These are phyloP conservation scores for Drosophila subsilvestris DNA, from an alignment of 2,888 invertebrate species.

Conservation along the genomic window DNA sequence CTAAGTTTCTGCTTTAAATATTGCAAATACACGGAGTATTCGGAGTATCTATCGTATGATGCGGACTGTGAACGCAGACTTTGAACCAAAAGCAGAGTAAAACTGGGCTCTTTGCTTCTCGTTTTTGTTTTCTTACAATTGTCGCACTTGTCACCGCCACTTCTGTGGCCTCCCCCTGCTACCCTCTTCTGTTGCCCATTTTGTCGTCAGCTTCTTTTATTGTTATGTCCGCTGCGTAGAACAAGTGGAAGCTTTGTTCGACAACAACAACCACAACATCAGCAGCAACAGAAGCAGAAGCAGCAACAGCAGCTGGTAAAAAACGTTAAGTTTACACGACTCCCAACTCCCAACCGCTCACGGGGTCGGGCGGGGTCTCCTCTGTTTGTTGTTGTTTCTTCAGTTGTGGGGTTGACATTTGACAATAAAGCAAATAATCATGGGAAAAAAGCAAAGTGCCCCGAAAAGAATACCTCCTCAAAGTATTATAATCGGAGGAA, in stretches of 20 bases:
- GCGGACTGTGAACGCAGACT: constrained; percentile 35
- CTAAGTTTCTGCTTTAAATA: neutral
- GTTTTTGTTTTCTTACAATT: constrained; percentile 66
- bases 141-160: constrained; percentile 73
- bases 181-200: constrained; percentile 19
- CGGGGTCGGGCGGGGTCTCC: constrained; percentile 6
- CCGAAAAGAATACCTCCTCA: constrained; percentile 28
- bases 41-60: constrained; percentile 16
- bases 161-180: constrained; percentile 37
- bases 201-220: constrained; percentile 55
- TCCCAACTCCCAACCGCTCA: constrained; percentile 61
- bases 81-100: constrained; percentile 35
- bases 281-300: constrained; percentile 50
- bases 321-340: constrained; percentile 79
- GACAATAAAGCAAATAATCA: constrained; percentile 82
- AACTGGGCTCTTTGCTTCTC: constrained; percentile 35
- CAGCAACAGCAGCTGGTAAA: constrained; percentile 53
- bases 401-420: constrained; percentile 77
- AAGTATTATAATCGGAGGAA: constrained; percentile 13
- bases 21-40: constrained; percentile 24
- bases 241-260: constrained; percentile 81
- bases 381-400: constrained; percentile 36
- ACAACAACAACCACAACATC: constrained; percentile 68
- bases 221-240: constrained; percentile 74
- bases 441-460: constrained; percentile 72